Base-by-base conservation (phyloP, 2,888 invertebrate genomes). In the Anticlea derivata region DNA sequence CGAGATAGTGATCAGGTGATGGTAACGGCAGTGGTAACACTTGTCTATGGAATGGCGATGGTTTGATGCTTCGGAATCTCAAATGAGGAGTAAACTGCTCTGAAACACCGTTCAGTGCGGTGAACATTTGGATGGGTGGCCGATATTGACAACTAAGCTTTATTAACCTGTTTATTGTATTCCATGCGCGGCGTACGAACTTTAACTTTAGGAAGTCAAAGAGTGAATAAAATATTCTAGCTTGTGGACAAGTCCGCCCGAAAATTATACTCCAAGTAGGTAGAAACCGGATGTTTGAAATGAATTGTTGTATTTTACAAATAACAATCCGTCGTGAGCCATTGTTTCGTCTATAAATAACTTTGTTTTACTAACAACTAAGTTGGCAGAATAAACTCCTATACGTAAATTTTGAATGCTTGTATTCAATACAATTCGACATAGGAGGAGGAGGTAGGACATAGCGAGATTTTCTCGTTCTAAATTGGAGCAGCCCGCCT, bases 301-400 rank as follows among this genome's bases (percentile, higher is more conserved):
- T 29, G 41, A 49, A 54, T 55, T 58, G 57, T 61, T 58, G 50
- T 57, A 61, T 53, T 60, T 55, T 40, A 58, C 53, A 58, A 55
- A 60, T 53, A 58, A 55, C 58, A 47, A 20, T 37, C 52, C 20
- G 38, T 33, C 40, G 11, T 22, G 49, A 33, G 23, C 55, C 58
- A 60, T 60, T 60, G 60, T 60, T 60, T 50, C 53, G 30, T 50
- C 47, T 55, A 45, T 53, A 58, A 58, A 60, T 60, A 60, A 49
- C 50, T 29, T 53, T 51, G 54, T 55, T 60, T 50, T 26, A 35
- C 34, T 34, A 38, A 27, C 27, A 27, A 39, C 41, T 31, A 24
- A 41, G 41, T 41, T 31, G 40, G 8, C 24, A 1, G 27, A 8
- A 27, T 38, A 26, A 5, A 24, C 12, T 12, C 11, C n/a, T n/a